These are phyloP conservation scores for Proterorhinus semilunaris DNA, from an alignment of 2,113 vertebrate genomes.

Conservation along the genomic window DNA sequence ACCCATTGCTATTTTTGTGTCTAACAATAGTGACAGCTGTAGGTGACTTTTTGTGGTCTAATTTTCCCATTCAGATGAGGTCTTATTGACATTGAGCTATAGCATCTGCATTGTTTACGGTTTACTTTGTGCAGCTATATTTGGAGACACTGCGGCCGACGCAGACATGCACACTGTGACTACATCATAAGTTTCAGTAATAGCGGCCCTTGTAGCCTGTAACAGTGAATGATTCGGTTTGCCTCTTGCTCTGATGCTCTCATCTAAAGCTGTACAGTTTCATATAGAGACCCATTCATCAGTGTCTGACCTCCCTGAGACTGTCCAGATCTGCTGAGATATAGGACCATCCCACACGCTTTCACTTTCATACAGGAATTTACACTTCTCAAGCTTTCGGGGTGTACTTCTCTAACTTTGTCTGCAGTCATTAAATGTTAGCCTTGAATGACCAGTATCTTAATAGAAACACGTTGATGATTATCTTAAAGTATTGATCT, in stretches of 20 bases:
- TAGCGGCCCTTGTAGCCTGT: not conserved
- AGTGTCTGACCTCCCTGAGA: constrained; percentile 40
- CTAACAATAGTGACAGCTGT: too few relatives aligned
- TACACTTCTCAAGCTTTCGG: constrained; percentile 27
- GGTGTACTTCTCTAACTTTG: constrained; percentile 21
- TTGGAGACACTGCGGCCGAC: not conserved
- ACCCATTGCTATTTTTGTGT: too few relatives aligned
- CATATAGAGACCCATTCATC: constrained; percentile 41
- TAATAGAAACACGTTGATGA: not conserved
- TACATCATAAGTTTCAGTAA: not conserved
- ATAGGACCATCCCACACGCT: constrained; percentile 19
- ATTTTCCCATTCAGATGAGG: not conserved
- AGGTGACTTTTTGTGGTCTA: too few relatives aligned
- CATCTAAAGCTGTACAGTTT: constrained; percentile 34
- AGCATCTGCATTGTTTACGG: not conserved
- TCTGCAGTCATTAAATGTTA: constrained; percentile 16
- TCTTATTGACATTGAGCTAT: not conserved
- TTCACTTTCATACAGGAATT: constrained; percentile 26
- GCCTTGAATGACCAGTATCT: not conserved
- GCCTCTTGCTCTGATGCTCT: not conserved
- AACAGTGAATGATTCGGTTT: not conserved
- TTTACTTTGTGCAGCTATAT: not conserved
- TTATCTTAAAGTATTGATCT: not conserved
- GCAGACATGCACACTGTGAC: not conserved
- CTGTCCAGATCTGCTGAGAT: constrained; percentile 38